A percentile compares a stretch with the other conserved stretches of the same genome.
Conservation (phyloP, 2,113 vertebrate species). For the Glaucomys volans region DNA sequence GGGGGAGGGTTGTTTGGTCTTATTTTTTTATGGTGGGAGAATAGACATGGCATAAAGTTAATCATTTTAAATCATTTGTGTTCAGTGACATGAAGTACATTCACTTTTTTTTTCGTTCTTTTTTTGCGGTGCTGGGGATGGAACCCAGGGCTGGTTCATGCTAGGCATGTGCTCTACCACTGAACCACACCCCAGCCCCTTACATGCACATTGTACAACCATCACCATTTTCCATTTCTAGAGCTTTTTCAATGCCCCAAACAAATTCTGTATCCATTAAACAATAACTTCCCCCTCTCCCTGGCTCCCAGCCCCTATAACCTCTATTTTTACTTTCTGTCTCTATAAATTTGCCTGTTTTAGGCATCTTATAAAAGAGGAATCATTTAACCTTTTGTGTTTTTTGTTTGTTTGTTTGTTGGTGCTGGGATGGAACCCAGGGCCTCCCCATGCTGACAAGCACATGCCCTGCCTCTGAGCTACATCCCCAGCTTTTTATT, state of each 20-base stretch:
- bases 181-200: not conserved
- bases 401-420: no score
- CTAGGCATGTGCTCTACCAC: not conserved
- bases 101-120: not conserved
- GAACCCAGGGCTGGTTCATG: not conserved
- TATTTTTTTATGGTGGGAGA: constrained; percentile 15
- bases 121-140: no score
- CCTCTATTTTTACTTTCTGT: not conserved
- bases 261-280: no score
- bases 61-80: not conserved
- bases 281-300: not conserved
- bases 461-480: no score
- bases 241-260: no score
- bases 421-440: no score
- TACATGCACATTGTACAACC: no score
- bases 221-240: no score
- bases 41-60: not conserved
- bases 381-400: no score
- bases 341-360: not conserved
- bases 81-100: not conserved
- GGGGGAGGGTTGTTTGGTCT: not conserved
- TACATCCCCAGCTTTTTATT: no score
- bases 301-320: not conserved
- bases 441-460: no score
- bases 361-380: not conserved